Evolutionary conservation across 2,888 invertebrate genomes (phyloP), one percentile per base, ranked within the genome.

Genomic region (Nomada goodeniana): DNA sequence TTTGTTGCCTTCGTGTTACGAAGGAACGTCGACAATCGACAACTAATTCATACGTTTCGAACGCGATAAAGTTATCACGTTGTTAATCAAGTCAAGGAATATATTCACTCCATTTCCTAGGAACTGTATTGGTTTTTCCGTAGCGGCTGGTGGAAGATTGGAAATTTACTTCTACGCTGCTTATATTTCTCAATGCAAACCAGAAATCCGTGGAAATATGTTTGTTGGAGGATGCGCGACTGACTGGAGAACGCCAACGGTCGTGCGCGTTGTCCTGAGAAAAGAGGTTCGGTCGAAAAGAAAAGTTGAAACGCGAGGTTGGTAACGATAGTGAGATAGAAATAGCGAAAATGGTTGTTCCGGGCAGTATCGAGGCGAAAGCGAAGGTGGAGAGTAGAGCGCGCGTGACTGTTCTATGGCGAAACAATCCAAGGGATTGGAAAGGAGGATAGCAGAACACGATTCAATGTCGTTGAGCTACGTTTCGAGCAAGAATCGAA

Each of bases 1-100:
- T 13, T 61, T 55, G 44, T 23, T 76, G 71, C 20, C 18, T 36
- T 15, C 7, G 29, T 29, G 29, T 29, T 29, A 7, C 29, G 29
- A n/a, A 63, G 5, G 15, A 26, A 50, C 26, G 50, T 57, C 65
- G 50, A 71, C 59, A 47, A 76, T 59, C 64, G 59, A 36, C 55
- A 9, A 18, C 9, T 67, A 72, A 44, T 76, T 72, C 42, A 26
- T 20, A 15, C 7, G 63, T 81, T 72, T 69, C 84, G 63, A 42
- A 65, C 15, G 57, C 50, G 59, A 80, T 76, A 69, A 73, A 73
- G 67, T 53, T 65, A 64, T 67, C 61, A 42, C 11, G 13, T 53
- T 15, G 26, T 50, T 23, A 26, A 36, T 36, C 26, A 7, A 26
- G 4, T 23, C 18, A 5, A 13, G 1, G 15, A 2, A 2, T 18